phyloP scores from a whole-genome alignment of 2,888 invertebrate genomes.

The Mechanitis messenoides region DNA sequence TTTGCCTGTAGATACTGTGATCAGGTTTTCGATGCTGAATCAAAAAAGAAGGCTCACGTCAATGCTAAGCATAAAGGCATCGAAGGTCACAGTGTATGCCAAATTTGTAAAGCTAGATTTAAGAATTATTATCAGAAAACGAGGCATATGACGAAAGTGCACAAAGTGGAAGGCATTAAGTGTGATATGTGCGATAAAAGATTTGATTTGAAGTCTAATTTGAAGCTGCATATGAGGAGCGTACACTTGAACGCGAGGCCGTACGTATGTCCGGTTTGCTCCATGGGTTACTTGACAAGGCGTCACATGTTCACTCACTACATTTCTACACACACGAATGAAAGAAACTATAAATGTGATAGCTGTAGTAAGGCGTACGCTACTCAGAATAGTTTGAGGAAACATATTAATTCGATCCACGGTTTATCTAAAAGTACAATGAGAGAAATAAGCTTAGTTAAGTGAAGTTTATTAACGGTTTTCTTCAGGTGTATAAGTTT shows the following conservation, averaged over 20 bases:
- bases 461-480: constrained; percentile 13
- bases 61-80: constrained; percentile 66
- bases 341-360: constrained; percentile 76
- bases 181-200: constrained; percentile 64
- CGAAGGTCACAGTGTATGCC: constrained; percentile 65
- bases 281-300: constrained; percentile 67
- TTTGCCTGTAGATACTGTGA: constrained; percentile 61
- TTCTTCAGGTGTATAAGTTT: background rate
- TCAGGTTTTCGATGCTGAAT: constrained; percentile 57
- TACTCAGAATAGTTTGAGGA: constrained; percentile 60
- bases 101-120: constrained; percentile 65
- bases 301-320: constrained; percentile 70
- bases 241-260: constrained; percentile 66
- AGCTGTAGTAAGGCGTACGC: constrained; percentile 76
- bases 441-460: constrained; percentile 22
- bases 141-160: constrained; percentile 64
- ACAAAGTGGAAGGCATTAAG: constrained; percentile 62
- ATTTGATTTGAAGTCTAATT: constrained; percentile 65
- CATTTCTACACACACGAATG: constrained; percentile 68
- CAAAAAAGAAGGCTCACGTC: constrained; percentile 63
- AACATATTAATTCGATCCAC: constrained; percentile 68
- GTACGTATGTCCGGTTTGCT: constrained; percentile 65
- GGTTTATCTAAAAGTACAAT: constrained; percentile 43
- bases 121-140: constrained; percentile 70
- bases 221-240: constrained; percentile 61